Conservation (phyloP, 2,888 invertebrate genomes). For the Lasioglossum lativentre region DNA sequence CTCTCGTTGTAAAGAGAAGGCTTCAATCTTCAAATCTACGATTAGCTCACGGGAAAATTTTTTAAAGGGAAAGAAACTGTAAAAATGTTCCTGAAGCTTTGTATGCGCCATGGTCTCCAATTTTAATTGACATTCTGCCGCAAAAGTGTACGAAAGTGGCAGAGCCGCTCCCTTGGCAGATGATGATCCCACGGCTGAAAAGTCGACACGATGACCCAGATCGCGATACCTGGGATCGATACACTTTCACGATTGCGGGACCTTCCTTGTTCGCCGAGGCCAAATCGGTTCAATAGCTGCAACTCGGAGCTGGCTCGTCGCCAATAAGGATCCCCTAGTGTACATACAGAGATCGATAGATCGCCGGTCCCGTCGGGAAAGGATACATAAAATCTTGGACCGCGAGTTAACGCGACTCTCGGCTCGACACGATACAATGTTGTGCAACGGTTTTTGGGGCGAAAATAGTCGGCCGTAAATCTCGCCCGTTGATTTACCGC, state of each 20-base stretch:
- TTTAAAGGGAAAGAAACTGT: too few relatives aligned
- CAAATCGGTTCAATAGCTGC: conserved; percentile 48
- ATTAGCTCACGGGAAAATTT: too few relatives aligned
- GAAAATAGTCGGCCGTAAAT: conserved; percentile 21
- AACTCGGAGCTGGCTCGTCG: conserved; percentile 51
- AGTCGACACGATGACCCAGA: conserved; percentile 67
- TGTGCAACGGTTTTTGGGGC: conserved; percentile 15
- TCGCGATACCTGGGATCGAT: conserved; percentile 59
- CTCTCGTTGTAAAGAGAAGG: too few relatives aligned
- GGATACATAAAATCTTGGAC: background rate
- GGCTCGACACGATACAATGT: conserved; percentile 17
- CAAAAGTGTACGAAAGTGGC: conserved; percentile 10
- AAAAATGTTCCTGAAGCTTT: too few relatives aligned
- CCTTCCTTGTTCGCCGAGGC: conserved; percentile 49
- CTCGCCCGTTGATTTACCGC: conserved; percentile 25
- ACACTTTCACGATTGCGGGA: conserved; percentile 69
- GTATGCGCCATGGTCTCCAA: too few relatives aligned
- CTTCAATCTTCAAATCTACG: too few relatives aligned
- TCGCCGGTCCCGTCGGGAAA: background rate
- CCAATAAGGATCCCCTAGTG: conserved; percentile 57
- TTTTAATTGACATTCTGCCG: too few relatives aligned
- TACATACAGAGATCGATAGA: conserved; percentile 47
- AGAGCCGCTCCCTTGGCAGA: conserved; percentile 1
- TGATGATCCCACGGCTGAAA: conserved; percentile 43
- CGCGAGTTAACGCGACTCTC: background rate